A percentile compares a stretch with the other conserved stretches of the same genome.
Conservation (phyloP, 2,797 vertebrate genomes). For the Tadarida brasiliensis region DNA sequence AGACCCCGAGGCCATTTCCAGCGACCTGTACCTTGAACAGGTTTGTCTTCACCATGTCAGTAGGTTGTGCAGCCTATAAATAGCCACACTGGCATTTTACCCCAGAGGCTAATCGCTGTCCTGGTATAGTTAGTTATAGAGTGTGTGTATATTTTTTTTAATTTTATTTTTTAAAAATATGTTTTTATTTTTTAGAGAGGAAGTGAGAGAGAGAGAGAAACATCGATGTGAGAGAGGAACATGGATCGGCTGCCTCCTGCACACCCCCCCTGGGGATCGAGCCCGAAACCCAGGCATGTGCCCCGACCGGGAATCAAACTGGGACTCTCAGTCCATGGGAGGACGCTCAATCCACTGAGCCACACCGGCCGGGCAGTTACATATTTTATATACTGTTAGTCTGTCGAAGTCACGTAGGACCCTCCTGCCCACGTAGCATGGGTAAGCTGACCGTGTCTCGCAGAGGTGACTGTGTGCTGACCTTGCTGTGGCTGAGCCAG, state of each 20-base stretch:
- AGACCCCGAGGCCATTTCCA: background rate
- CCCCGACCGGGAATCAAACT: no score
- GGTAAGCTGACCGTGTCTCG: rapidly evolving
- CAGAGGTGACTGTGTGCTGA: background rate
- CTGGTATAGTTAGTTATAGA: background rate
- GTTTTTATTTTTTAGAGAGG: no score
- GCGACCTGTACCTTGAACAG: background rate
- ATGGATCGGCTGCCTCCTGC: no score
- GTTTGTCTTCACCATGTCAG: background rate
- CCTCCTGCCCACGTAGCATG: background rate
- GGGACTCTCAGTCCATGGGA: no score
- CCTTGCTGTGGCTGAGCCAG: background rate
- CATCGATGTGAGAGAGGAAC: no score
- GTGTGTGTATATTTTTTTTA: background rate
- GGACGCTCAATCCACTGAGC: no score
- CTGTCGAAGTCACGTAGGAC: background rate
- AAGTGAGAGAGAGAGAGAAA: no score
- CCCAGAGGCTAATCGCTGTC: background rate
- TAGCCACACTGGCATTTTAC: background rate
- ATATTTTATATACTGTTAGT: background rate
- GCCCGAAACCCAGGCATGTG: no score
- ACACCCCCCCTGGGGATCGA: no score
- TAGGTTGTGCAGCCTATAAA: background rate
- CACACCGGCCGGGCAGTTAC: no score
- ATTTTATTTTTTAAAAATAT: no score